Base-by-base conservation (phyloP, 2,888 invertebrate genomes). In the Strigamia transsilvanica region DNA sequence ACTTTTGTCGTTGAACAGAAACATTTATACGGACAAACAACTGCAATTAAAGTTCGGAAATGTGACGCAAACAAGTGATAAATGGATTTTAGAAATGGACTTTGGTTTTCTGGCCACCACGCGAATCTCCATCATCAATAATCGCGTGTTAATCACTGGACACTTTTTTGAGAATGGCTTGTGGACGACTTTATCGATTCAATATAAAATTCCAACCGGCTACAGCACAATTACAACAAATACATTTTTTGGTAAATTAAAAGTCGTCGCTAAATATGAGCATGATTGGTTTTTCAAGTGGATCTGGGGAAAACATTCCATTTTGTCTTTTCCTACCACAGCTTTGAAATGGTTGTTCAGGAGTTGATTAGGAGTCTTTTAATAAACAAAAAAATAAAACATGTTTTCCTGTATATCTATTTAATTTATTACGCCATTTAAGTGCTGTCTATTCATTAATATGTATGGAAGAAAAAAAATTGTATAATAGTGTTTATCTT, bases 201-300 rank as follows among this genome's bases (percentile, higher is more conserved):
- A 51, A 51, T 51, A 51, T n/a, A 51, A n/a, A 51, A 51, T 51
- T n/a, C 51, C 51, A n/a, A 2, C 13, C 51, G 51, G n/a, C 4
- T 51, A 51, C 51, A 51, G 51, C 51, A 51, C 51, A n/a, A n/a
- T 51, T n/a, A 4, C 51, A 51, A 51, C 51, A 51, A 51, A 51
- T n/a, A 4, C 15, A n/a, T n/a, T 51, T 51, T 51, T 51, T 51
- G 51, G 51, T 2, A 51, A 51, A 51, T 51, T 51, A 51, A n/a
- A 51, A 51, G 51, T 51, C 51, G 10, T 9, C 10, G 51, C 51
- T 9, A 51, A 9, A n/a, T 51, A n/a, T n/a, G n/a, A 51, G 3
- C 3, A 9, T 6, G n/a, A 51, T n/a, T 51, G 51, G 51, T 12
- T n/a, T 51, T 51, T 51, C 10, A 51, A 51, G n/a, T 51, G 51